Evolutionary conservation across 1,140 invertebrate species (phyloP).

Genomic region (Temnothorax longispinosus): DNA sequence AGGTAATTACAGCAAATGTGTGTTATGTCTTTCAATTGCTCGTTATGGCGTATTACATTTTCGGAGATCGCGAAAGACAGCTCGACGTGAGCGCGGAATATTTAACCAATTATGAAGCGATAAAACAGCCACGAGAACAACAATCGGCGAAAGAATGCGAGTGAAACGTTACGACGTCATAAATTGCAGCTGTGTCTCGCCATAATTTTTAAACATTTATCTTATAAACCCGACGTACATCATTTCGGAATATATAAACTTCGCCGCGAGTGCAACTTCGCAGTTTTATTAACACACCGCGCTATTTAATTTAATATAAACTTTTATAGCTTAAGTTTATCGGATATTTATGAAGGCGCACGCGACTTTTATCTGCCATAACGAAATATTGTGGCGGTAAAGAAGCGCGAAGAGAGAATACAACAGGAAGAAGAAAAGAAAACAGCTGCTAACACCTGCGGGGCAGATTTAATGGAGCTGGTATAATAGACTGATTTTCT

Average conservation of each 20-base stretch:
- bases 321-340: constrained; percentile 33
- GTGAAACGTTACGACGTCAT: constrained; percentile 22
- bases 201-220: constrained; percentile 35
- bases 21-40: neutral
- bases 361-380: constrained; percentile 27
- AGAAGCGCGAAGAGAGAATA: neutral
- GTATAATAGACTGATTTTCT: constrained; percentile 8
- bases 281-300: constrained; percentile 35
- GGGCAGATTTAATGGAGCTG: neutral
- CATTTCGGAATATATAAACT: constrained; percentile 10
- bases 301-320: constrained; percentile 51
- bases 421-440: neutral
- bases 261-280: neutral
- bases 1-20: constrained; percentile 6
- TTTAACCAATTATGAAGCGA: neutral
- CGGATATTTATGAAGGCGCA: constrained; percentile 20
- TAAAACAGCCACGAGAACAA: constrained; percentile 18
- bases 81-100: neutral
- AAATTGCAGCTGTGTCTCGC: constrained; percentile 6
- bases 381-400: constrained; percentile 45
- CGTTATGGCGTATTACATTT: neutral
- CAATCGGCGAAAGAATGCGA: neutral
- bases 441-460: neutral
- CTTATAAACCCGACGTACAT: constrained; percentile 22
- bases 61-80: neutral